Conservation (phyloP, 2,113 vertebrate genomes). For the Synodontis membranacea region DNA sequence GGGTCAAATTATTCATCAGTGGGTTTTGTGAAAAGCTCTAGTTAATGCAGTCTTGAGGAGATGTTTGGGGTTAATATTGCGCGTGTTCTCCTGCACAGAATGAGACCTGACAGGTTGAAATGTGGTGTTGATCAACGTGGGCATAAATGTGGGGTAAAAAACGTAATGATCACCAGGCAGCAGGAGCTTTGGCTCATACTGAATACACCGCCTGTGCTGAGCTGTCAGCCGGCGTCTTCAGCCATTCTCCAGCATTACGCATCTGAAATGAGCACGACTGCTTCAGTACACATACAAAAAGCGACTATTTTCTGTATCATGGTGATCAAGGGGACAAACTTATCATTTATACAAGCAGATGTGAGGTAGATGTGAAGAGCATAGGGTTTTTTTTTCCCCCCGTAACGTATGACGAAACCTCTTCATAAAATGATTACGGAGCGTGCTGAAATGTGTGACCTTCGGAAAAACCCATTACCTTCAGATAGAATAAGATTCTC, state of each 20-base stretch:
- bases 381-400: constrained; percentile 5
- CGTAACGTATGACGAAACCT: constrained; percentile 9
- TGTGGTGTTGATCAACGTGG: constrained; percentile 39
- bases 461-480: constrained; percentile 40
- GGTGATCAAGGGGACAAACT: constrained; percentile 21
- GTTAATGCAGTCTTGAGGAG: constrained; percentile 15
- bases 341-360: constrained; percentile 53
- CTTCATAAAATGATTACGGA: constrained; percentile 42
- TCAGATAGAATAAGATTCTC: constrained; percentile 35
- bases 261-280: constrained; percentile 6
- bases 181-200: constrained; percentile 19
- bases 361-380: constrained; percentile 43
- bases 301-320: constrained; percentile 18
- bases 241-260: not conserved
- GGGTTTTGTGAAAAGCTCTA: constrained; percentile 10
- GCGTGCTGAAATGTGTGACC: constrained; percentile 28
- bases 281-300: constrained; percentile 12
- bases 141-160: constrained; percentile 15
- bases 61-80: constrained; percentile 12
- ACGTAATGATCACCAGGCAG: constrained; percentile 21
- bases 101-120: constrained; percentile 39
- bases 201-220: constrained; percentile 22
- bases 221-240: constrained; percentile 1
- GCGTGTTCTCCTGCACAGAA: constrained; percentile 15
- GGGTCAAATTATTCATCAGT: not conserved